These are phyloP conservation scores for Pseudochaenichthys georgianus DNA, from an alignment of 2,797 vertebrate species.

Conservation along the genomic window DNA sequence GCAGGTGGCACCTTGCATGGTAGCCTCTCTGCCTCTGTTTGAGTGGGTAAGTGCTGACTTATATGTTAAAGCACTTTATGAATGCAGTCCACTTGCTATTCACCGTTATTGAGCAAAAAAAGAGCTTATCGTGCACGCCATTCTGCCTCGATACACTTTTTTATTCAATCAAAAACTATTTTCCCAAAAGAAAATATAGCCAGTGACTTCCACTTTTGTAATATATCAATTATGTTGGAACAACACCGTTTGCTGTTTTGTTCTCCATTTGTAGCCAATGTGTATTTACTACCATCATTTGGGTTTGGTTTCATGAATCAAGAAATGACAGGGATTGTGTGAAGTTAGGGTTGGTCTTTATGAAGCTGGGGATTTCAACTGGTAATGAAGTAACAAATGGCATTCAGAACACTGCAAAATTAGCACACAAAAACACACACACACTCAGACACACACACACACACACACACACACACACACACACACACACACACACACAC, in stretches of 20 bases:
- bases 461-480: background rate
- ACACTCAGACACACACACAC: background rate
- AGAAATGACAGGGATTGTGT: background rate
- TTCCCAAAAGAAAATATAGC: background rate
- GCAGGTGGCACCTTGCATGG: no score
- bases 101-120: no score
- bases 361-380: background rate
- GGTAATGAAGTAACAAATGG: conserved; percentile 1
- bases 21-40: no score
- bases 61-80: no score
- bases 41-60: no score
- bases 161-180: background rate
- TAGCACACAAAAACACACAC: background rate
- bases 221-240: background rate
- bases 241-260: background rate
- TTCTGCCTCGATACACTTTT: no score
- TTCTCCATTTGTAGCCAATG: background rate
- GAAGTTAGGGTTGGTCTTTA: background rate
- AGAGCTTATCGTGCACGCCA: no score
- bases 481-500: background rate
- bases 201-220: background rate
- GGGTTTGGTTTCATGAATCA: background rate
- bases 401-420: background rate
- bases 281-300: background rate
- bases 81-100: no score